Percentiles rank a stretch among this genome's conserved stretches.
These are phyloP conservation scores for Hydroisotoma schaefferi DNA, from an alignment of 2,888 invertebrate genomes.

Conservation along the genomic window DNA sequence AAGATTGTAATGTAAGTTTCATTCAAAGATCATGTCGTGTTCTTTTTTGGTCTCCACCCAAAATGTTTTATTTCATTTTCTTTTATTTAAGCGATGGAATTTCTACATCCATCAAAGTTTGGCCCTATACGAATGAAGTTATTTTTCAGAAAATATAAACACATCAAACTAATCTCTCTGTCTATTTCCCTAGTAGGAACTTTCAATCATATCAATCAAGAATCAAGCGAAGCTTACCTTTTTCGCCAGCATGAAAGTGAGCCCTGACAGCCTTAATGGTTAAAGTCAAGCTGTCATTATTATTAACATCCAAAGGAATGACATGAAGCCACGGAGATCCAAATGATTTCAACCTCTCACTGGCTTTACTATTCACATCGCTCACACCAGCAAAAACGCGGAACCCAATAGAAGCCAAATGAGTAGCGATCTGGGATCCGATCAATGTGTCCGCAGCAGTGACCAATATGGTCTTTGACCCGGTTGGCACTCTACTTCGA, in stretches of 20 bases:
- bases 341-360: slow-evolving; percentile 31
- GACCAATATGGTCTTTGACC: slow-evolving; percentile 43
- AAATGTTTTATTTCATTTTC: no score
- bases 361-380: slow-evolving; percentile 38
- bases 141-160: no score
- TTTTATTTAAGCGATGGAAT: no score
- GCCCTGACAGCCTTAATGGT: slow-evolving; percentile 42
- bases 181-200: no score
- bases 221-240: slow-evolving; percentile 28
- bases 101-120: no score
- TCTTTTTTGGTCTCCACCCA: no score
- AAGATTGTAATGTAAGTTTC: no score
- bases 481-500: slow-evolving; percentile 36
- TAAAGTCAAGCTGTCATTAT: slow-evolving; percentile 38
- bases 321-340: slow-evolving; percentile 47
- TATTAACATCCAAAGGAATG: slow-evolving; percentile 43
- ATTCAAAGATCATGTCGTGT: no score
- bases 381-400: slow-evolving; percentile 46
- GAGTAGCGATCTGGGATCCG: slow-evolving; percentile 42
- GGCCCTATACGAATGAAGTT: no score
- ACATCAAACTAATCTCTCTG: no score
- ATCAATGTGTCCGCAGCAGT: slow-evolving; percentile 44
- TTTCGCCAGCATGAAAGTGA: slow-evolving; percentile 46
- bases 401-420: slow-evolving; percentile 40
- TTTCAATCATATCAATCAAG: background rate